Conservation (phyloP, 2,888 invertebrate genomes). For the Tetropium fuscum region DNA sequence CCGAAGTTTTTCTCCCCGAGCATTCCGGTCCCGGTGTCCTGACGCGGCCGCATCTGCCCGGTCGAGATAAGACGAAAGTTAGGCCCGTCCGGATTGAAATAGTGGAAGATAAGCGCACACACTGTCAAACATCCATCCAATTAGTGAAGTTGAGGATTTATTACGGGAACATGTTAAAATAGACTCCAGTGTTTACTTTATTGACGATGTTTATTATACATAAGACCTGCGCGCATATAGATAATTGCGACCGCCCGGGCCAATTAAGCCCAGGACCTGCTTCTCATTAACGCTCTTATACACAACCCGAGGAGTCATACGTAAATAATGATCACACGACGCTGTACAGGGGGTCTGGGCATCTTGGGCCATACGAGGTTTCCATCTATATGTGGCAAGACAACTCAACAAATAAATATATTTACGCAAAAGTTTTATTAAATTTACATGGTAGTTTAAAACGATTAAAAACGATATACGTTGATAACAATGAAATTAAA, state of each 20-base stretch:
- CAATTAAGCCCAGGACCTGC: slow-evolving; percentile 57
- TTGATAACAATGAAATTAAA: no score
- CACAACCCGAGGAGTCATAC: slow-evolving; percentile 25
- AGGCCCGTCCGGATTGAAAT: slow-evolving; percentile 44
- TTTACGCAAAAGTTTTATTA: no score
- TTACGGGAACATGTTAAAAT: slow-evolving; percentile 60
- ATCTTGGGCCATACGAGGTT: background rate
- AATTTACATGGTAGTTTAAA: no score
- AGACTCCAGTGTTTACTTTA: slow-evolving; percentile 60
- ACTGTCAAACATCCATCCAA: slow-evolving; percentile 66
- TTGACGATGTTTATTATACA: slow-evolving; percentile 61
- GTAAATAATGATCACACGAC: slow-evolving; percentile 22
- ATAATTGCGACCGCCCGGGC: slow-evolving; percentile 60
- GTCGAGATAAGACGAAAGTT: slow-evolving; percentile 43
- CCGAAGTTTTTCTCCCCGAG: background rate
- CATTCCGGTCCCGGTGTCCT: background rate
- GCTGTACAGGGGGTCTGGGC: background rate
- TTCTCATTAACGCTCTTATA: slow-evolving; percentile 55
- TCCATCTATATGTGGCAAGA: background rate
- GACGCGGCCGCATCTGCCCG: slow-evolving; percentile 36
- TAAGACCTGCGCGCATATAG: slow-evolving; percentile 55
- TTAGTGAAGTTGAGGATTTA: slow-evolving; percentile 64
- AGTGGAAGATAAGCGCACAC: slow-evolving; percentile 48
- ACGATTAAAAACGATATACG: no score
- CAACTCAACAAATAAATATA: no score